phyloP scores from a whole-genome alignment of 92 coral and sea anemone species.

The Desmophyllum pertusum region DNA sequence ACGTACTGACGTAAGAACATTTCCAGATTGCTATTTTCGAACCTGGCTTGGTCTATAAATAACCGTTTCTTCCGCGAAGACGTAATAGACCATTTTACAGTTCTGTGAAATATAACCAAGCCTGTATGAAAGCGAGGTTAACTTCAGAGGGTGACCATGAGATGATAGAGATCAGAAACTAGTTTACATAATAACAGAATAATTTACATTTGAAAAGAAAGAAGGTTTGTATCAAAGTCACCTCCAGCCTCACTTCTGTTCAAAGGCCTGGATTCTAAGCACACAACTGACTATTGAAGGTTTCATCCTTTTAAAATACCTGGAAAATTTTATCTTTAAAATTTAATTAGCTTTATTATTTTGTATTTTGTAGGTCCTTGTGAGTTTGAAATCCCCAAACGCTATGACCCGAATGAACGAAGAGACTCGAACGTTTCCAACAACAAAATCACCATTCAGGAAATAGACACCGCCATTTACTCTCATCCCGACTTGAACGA shows the following conservation, averaged over 20 bases:
- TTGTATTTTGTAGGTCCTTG: slow-evolving; percentile 36
- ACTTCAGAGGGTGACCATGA: too few relatives aligned
- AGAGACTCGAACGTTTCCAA: slow-evolving; percentile 41
- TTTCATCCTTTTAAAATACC: too few relatives aligned
- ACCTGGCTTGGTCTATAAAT: not conserved
- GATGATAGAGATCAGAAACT: too few relatives aligned
- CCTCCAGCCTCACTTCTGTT: too few relatives aligned
- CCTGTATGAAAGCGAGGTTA: too few relatives aligned
- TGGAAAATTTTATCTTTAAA: not conserved
- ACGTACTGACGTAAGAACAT: not conserved
- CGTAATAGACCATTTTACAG: too few relatives aligned
- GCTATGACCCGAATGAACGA: slow-evolving; percentile 66
- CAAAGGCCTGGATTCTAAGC: too few relatives aligned
- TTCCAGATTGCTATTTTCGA: not conserved
- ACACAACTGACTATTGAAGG: too few relatives aligned
- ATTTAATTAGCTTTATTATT: not conserved
- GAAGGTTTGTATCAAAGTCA: too few relatives aligned
- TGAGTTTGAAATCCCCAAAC: slow-evolving; percentile 73
- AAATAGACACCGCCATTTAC: slow-evolving; percentile 59
- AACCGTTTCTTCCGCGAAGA: not conserved
- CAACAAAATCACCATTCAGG: slow-evolving; percentile 41
- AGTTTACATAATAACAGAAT: too few relatives aligned
- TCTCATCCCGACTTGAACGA: slow-evolving; percentile 26
- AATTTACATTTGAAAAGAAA: too few relatives aligned
- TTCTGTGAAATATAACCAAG: too few relatives aligned